phyloP scores from a whole-genome alignment of 1,140 invertebrate genomes.

The Monomorium pharaonis region DNA sequence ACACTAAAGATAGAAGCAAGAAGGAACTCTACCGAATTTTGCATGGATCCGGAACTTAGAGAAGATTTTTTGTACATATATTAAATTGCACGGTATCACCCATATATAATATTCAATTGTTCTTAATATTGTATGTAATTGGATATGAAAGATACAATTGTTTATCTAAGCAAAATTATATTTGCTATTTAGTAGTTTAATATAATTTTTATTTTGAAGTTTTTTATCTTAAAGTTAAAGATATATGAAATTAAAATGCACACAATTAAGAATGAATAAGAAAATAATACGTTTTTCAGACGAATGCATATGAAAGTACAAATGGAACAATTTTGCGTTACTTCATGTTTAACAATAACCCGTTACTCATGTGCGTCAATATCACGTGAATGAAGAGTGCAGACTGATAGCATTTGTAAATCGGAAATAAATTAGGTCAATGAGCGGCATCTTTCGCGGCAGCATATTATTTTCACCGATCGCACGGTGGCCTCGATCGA shows the following conservation, averaged over 20 bases:
- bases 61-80: background rate
- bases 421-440: slow-evolving; percentile 16
- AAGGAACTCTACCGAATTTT: background rate
- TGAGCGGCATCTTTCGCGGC: slow-evolving; percentile 10
- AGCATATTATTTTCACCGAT: slow-evolving; percentile 36
- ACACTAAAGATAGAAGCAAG: slow-evolving; percentile 39
- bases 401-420: background rate
- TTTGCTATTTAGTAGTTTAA: background rate
- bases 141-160: background rate
- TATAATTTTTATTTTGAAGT: background rate
- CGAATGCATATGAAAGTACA: background rate
- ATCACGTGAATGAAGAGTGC: background rate
- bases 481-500: slow-evolving; percentile 38
- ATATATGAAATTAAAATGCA: background rate
- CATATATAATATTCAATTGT: background rate
- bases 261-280: background rate
- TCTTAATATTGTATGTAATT: background rate
- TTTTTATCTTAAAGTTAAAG: background rate
- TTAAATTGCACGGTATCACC: background rate
- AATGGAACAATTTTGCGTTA: background rate
- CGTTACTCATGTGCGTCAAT: background rate
- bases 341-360: background rate
- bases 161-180: background rate
- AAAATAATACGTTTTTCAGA: background rate
- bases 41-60: background rate